A percentile compares a stretch with the other conserved stretches of the same genome.
phyloP scores from a whole-genome alignment of 2,888 invertebrate species.

The Chymomyza procnemis region DNA sequence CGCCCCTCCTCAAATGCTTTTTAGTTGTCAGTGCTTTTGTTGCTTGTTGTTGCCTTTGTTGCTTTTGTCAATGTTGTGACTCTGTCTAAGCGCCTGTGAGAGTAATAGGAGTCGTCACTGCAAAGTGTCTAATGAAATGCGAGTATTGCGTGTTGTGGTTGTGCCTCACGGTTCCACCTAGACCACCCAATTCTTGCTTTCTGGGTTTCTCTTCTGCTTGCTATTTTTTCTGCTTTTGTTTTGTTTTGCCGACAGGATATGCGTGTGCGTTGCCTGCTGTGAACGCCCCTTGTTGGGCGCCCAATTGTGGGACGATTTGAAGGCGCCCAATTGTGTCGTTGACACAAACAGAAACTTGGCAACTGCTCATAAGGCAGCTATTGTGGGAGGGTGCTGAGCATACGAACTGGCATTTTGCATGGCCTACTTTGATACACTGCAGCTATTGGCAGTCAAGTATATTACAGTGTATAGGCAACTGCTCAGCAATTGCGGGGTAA shows the following conservation, averaged over 20 bases:
- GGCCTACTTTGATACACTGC: not conserved
- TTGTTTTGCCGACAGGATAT: constrained; percentile 44
- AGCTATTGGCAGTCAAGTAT: too few species aligned
- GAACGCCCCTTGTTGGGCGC: not conserved
- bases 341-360: constrained; percentile 64
- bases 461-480: too few species aligned
- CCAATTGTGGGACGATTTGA: not conserved
- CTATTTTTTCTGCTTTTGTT: not conserved
- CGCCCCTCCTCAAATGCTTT: not conserved
- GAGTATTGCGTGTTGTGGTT: constrained; percentile 72
- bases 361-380: not conserved
- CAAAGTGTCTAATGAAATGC: constrained; percentile 74
- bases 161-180: constrained; percentile 44
- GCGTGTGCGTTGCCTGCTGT: constrained; percentile 43
- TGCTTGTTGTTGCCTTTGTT: constrained; percentile 7
- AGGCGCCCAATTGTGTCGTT: constrained; percentile 63
- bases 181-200: not conserved
- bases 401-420: not conserved
- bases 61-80: not conserved
- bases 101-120: constrained; percentile 71
- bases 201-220: not conserved
- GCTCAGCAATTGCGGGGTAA: too few species aligned
- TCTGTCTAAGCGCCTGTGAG: constrained; percentile 33
- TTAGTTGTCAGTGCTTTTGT: not conserved
- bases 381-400: not conserved